Percentiles rank a stretch among this genome's conserved stretches.
phyloP scores from a whole-genome alignment of 1,140 invertebrate species.

The Habropoda laboriosa region DNA sequence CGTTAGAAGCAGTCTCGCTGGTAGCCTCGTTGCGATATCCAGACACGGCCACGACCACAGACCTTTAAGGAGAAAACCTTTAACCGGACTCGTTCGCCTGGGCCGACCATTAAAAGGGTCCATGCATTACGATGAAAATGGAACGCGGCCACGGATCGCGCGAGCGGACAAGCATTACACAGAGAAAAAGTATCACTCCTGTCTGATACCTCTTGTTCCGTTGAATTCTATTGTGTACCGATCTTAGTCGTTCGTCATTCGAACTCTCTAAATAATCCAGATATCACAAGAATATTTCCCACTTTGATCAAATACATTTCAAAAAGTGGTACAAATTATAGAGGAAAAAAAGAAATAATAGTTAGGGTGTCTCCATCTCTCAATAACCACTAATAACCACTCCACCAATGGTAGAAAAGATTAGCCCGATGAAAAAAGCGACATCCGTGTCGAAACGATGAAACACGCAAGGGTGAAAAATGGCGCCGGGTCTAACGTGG shows the following conservation, averaged over 20 bases:
- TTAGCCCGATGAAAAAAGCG: background rate
- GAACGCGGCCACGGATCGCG: constrained; percentile 38
- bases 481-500: background rate
- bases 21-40: constrained; percentile 38
- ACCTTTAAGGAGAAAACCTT: constrained; percentile 66
- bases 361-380: no score
- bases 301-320: no score
- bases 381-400: no score
- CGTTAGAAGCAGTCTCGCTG: constrained; percentile 44
- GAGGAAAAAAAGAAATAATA: no score
- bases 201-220: background rate
- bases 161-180: background rate
- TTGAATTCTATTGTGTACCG: background rate
- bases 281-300: no score
- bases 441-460: no score
- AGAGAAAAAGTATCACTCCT: constrained; percentile 35
- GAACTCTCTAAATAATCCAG: no score
- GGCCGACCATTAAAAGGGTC: constrained; percentile 59
- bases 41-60: constrained; percentile 49
- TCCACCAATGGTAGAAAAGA: no score
- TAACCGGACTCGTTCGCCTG: constrained; percentile 56
- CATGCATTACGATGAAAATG: constrained; percentile 66
- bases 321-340: no score
- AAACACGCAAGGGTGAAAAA: background rate
- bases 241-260: background rate